phyloP scores from a whole-genome alignment of 2,888 invertebrate genomes.

The Diloba caeruleocephala region DNA sequence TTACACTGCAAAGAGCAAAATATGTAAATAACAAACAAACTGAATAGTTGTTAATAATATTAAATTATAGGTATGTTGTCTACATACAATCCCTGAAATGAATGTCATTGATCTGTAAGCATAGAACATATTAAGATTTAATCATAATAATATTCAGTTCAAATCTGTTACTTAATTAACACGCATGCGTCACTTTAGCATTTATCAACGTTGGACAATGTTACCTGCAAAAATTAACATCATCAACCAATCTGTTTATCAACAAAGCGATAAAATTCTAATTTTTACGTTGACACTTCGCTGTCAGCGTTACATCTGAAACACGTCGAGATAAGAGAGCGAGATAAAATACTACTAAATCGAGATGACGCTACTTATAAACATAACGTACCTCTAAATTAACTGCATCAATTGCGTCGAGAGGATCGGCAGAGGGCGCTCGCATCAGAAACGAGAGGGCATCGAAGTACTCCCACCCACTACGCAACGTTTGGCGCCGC shows the following conservation, averaged over 20 bases:
- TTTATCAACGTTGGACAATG: neutral
- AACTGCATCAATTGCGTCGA: constrained; percentile 72
- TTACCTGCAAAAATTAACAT: neutral
- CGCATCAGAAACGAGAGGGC: constrained; percentile 76
- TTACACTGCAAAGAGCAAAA: too few relatives aligned
- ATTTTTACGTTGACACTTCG: constrained; percentile 4
- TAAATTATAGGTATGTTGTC: too few relatives aligned
- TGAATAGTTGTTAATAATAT: too few relatives aligned
- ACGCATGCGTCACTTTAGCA: neutral
- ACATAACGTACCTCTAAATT: constrained; percentile 75
- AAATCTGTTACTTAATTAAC: too few relatives aligned
- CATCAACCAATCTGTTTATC: constrained; percentile 10
- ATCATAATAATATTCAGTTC: too few relatives aligned
- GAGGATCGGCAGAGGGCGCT: constrained; percentile 66
- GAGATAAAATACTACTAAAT: neutral
- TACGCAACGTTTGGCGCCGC: constrained; percentile 67
- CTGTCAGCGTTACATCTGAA: constrained; percentile 17
- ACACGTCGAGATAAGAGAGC: constrained; percentile 16
- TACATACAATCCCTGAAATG: too few relatives aligned
- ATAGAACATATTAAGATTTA: too few relatives aligned
- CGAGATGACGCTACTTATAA: constrained; percentile 1
- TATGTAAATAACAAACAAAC: too few relatives aligned
- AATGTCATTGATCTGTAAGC: too few relatives aligned
- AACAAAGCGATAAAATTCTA: constrained; percentile 27
- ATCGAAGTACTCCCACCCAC: constrained; percentile 84